These are phyloP conservation scores for Pteromalus puparum DNA, from an alignment of 1,140 invertebrate species.

Conservation along the genomic window DNA sequence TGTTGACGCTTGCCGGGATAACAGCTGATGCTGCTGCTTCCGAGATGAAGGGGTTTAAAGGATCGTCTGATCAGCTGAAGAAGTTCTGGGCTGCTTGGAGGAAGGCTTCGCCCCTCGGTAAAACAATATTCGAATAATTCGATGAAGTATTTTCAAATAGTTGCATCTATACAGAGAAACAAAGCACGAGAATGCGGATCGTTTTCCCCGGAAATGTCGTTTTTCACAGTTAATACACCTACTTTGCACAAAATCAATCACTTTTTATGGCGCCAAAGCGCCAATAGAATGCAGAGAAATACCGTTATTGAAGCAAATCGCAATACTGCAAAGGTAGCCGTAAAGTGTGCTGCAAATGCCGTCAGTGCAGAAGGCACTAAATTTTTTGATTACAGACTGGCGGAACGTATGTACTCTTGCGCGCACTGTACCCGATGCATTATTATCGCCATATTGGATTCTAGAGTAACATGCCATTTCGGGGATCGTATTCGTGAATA, in stretches of 20 bases:
- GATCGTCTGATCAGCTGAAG: too few species aligned
- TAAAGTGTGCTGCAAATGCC: neutral
- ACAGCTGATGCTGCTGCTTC: neutral
- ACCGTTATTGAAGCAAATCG: neutral
- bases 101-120: too few species aligned
- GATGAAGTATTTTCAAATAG: too few species aligned
- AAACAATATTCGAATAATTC: too few species aligned
- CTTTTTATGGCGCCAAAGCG: neutral
- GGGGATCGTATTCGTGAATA: neutral
- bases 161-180: too few species aligned
- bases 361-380: neutral
- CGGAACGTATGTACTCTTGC: neutral
- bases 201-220: too few species aligned
- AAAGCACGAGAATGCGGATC: too few species aligned
- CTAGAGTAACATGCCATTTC: neutral
- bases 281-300: neutral
- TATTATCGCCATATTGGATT: neutral
- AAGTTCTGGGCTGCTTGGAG: too few species aligned
- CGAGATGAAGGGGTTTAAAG: neutral
- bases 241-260: neutral
- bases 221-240: too few species aligned
- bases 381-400: slow-evolving; percentile 9
- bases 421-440: neutral
- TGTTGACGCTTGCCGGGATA: neutral
- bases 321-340: neutral